These are phyloP conservation scores for Zaprionus lachaisei DNA, from an alignment of 1,140 invertebrate species.

Conservation along the genomic window DNA sequence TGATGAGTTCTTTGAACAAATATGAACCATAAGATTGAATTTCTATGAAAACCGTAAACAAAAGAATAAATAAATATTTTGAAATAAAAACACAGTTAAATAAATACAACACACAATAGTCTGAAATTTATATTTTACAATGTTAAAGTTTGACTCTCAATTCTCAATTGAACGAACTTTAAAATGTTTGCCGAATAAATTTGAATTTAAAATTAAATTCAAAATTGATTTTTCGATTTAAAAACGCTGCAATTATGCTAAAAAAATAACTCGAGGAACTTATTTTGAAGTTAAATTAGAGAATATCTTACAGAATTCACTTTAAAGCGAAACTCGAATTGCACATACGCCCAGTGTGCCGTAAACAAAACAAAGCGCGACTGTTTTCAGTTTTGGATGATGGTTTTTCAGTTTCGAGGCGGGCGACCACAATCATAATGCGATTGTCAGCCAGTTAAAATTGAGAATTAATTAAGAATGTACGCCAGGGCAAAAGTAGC, in stretches of 20 bases:
- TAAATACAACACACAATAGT: too few relatives aligned
- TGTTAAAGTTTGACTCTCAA: too few relatives aligned
- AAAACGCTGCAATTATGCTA: background rate
- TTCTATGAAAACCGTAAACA: too few relatives aligned
- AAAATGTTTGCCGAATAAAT: too few relatives aligned
- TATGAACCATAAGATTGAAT: too few relatives aligned
- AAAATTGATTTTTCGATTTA: background rate
- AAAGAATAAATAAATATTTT: background rate
- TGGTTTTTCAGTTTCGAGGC: background rate
- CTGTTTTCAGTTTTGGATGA: conserved; percentile 18
- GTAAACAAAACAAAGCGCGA: conserved; percentile 5
- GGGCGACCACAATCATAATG: conserved; percentile 58
- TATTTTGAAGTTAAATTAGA: background rate
- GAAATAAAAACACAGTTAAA: too few relatives aligned
- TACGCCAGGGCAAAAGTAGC: conserved; percentile 17
- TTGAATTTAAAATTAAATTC: background rate
- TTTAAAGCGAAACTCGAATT: background rate
- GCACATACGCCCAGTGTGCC: background rate
- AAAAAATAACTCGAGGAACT: background rate
- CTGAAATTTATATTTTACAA: too few relatives aligned
- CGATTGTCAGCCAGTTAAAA: conserved; percentile 61
- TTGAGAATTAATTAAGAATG: conserved; percentile 58
- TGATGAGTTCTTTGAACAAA: background rate
- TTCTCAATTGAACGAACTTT: too few relatives aligned
- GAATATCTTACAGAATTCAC: background rate